Conservation (phyloP, 2,113 vertebrate genomes). For the Albula goreensis region DNA sequence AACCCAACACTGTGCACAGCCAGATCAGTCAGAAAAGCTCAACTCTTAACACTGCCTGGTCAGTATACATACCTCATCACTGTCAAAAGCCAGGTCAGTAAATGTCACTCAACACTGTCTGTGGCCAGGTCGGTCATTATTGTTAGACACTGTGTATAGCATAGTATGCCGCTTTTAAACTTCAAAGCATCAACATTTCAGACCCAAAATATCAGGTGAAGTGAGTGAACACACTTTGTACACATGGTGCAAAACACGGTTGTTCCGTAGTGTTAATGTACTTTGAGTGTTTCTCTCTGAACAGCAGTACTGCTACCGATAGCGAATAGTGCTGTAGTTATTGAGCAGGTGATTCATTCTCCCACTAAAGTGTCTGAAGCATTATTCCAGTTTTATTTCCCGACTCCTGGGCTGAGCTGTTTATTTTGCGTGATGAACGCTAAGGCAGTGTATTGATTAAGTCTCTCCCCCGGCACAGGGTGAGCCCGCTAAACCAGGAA, state of each 20-base stretch:
- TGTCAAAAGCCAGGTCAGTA: background rate
- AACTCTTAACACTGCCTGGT: background rate
- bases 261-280: conserved; percentile 56
- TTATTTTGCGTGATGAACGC: conserved; percentile 66
- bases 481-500: conserved; percentile 59
- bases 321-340: background rate
- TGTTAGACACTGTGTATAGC: too few relatives aligned
- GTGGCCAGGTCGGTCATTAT: too few relatives aligned
- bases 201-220: too few relatives aligned
- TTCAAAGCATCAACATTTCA: too few relatives aligned
- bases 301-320: conserved; percentile 28
- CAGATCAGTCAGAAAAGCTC: background rate
- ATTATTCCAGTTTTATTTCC: conserved; percentile 29
- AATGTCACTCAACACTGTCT: background rate
- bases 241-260: background rate
- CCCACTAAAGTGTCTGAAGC: background rate
- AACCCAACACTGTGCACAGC: background rate
- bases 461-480: conserved; percentile 58
- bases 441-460: conserved; percentile 65
- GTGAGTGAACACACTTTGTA: too few relatives aligned
- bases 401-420: conserved; percentile 32
- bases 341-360: conserved; percentile 50
- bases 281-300: conserved; percentile 43
- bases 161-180: too few relatives aligned
- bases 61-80: background rate